A percentile compares a stretch with the other conserved stretches of the same genome.
phyloP scores from a whole-genome alignment of 2,888 invertebrate genomes.

The Thera britannica region DNA sequence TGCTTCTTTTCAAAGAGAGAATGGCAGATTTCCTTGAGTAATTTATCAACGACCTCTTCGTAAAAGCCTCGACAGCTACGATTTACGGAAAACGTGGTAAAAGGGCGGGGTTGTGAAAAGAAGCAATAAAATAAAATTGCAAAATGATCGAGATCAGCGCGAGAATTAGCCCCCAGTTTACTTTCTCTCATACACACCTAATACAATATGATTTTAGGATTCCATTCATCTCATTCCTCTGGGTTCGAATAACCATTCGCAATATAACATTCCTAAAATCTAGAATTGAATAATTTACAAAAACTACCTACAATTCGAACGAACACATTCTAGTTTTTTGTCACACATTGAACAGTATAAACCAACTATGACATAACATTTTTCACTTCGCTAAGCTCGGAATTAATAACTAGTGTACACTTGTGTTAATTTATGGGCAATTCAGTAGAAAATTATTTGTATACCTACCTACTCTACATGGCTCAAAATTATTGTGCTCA shows the following conservation, averaged over 20 bases:
- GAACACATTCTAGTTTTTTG: constrained; percentile 62
- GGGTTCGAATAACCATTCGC: constrained; percentile 29
- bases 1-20: no score
- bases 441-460: constrained; percentile 47
- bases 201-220: constrained; percentile 18
- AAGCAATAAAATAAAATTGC: no score
- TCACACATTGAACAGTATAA: constrained; percentile 46
- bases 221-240: constrained; percentile 15
- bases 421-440: constrained; percentile 1
- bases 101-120: no score
- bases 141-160: no score
- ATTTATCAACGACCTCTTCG: no score
- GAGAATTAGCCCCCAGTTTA: no score
- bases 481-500: constrained; percentile 62
- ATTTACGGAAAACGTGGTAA: no score
- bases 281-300: constrained; percentile 37
- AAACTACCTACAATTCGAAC: constrained; percentile 35
- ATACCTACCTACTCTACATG: constrained; percentile 55
- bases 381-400: constrained; percentile 66
- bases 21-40: no score
- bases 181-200: constrained; percentile 16
- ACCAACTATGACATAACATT: constrained; percentile 53
- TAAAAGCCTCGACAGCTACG: no score
- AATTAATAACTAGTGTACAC: constrained; percentile 58
- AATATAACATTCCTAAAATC: constrained; percentile 22